Percentiles rank a stretch among this genome's conserved stretches.
These are phyloP conservation scores for Meiosimyza platycephala DNA, from an alignment of 2,888 invertebrate genomes.

Conservation along the genomic window DNA sequence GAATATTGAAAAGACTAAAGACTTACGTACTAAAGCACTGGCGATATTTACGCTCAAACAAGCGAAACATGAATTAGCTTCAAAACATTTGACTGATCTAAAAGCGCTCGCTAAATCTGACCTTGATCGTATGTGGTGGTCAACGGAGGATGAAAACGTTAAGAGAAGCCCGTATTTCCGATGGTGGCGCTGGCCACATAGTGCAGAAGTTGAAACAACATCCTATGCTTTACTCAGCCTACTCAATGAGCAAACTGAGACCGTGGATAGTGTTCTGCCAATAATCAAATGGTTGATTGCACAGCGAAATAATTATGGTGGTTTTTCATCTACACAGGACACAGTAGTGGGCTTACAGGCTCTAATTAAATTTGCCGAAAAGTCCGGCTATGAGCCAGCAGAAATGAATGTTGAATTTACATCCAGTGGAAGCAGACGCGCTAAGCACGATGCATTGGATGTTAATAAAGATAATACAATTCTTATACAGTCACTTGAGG, in stretches of 20 bases:
- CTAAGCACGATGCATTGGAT: constrained; percentile 68
- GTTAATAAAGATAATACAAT: constrained; percentile 82
- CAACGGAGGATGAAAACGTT: constrained; percentile 70
- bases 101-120: constrained; percentile 72
- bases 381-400: constrained; percentile 68
- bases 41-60: constrained; percentile 81
- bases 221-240: constrained; percentile 59
- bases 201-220: constrained; percentile 60
- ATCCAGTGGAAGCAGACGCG: constrained; percentile 65
- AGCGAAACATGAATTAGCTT: constrained; percentile 78
- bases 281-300: constrained; percentile 80
- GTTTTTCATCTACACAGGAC: constrained; percentile 82
- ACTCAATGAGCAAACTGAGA: constrained; percentile 55
- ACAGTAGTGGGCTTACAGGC: constrained; percentile 80
- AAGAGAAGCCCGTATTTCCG: constrained; percentile 3
- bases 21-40: constrained; percentile 81
- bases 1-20: constrained; percentile 73
- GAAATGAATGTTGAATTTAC: constrained; percentile 71
- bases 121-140: constrained; percentile 84
- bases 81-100: constrained; percentile 56
- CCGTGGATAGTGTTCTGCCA: constrained; percentile 58
- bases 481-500: constrained; percentile 82
- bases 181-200: constrained; percentile 67
- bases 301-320: constrained; percentile 77
- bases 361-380: constrained; percentile 69